Percentiles rank a stretch among this genome's conserved stretches.
These are phyloP conservation scores for Candidula unifasciata DNA, from an alignment of 2,888 invertebrate species.

Conservation along the genomic window DNA sequence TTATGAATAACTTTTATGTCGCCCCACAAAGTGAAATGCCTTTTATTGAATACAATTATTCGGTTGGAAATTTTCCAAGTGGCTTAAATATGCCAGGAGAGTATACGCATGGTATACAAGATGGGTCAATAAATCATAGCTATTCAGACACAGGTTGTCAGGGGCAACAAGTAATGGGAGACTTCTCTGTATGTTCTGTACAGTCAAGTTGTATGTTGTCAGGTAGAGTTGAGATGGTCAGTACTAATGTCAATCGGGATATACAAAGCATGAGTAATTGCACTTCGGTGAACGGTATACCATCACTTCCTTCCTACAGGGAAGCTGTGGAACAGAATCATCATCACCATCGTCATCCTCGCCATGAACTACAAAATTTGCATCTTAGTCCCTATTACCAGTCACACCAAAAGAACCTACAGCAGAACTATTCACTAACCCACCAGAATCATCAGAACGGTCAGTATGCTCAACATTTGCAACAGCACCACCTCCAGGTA, in stretches of 20 bases:
- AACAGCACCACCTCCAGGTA: constrained; percentile 51
- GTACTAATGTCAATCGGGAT: constrained; percentile 5
- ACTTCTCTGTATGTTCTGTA: constrained; percentile 25
- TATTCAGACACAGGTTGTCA: constrained; percentile 10
- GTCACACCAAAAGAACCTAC: background rate
- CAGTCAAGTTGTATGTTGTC: constrained; percentile 44
- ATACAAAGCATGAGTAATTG: constrained; percentile 27
- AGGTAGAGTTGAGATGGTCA: background rate
- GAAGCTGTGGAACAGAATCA: constrained; percentile 58
- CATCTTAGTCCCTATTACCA: constrained; percentile 37
- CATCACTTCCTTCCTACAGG: constrained; percentile 74
- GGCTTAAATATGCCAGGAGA: background rate
- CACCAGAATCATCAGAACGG: constrained; percentile 9
- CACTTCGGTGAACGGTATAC: constrained; percentile 54
- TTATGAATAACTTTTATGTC: constrained; percentile 72
- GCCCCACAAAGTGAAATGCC: constrained; percentile 71
- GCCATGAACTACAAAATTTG: constrained; percentile 51
- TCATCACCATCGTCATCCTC: constrained; percentile 52
- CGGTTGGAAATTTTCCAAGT: constrained; percentile 46
- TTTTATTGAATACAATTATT: constrained; percentile 66
- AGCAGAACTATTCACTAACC: constrained; percentile 39
- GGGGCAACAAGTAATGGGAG: background rate
- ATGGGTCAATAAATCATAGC: constrained; percentile 9
- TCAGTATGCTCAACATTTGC: constrained; percentile 15
- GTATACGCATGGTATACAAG: background rate